These are phyloP conservation scores for Ostrea edulis DNA, from an alignment of 1,140 invertebrate genomes.

Conservation along the genomic window DNA sequence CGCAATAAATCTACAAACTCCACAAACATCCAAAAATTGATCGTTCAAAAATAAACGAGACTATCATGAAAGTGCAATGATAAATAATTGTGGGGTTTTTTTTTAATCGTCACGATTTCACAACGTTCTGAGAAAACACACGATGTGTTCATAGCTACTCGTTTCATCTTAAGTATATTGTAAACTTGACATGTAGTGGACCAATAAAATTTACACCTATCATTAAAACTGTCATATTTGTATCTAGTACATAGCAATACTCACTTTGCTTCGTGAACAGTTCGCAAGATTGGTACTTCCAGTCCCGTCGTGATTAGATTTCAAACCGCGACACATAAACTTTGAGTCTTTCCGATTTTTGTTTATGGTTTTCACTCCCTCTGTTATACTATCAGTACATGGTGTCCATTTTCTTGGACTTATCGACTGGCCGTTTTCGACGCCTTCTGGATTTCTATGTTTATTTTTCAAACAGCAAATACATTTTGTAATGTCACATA, in stretches of 20 bases:
- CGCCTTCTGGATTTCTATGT: neutral
- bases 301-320: neutral
- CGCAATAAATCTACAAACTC: no score
- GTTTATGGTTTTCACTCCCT: neutral
- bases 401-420: neutral
- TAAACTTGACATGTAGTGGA: no score
- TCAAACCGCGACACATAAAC: neutral
- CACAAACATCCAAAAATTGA: no score
- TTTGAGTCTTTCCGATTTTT: neutral
- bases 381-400: neutral
- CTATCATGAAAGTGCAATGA: no score
- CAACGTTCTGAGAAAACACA: no score
- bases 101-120: no score
- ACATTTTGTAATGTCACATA: neutral
- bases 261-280: neutral
- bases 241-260: neutral
- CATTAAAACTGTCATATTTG: neutral
- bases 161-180: no score
- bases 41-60: no score
- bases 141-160: no score
- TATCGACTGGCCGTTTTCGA: neutral
- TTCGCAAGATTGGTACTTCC: neutral
- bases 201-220: no score
- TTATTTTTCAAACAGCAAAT: neutral
- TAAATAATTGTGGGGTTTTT: no score